These are phyloP conservation scores for Drosophila infuscata DNA, from an alignment of 2,888 invertebrate genomes.

Conservation along the genomic window DNA sequence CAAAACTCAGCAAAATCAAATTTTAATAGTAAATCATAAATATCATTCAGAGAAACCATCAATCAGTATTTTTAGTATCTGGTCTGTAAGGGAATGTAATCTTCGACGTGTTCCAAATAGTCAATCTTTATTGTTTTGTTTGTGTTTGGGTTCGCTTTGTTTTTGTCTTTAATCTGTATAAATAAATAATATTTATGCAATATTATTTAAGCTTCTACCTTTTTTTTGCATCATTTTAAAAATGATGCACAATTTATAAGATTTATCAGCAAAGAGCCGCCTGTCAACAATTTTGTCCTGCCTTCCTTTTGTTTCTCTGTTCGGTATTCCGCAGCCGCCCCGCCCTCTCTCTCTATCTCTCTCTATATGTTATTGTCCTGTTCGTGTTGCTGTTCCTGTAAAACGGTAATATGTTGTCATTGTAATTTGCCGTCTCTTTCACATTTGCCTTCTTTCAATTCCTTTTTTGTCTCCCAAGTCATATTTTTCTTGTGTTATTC, in stretches of 20 bases:
- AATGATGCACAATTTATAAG: slow-evolving; percentile 59
- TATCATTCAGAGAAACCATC: background rate
- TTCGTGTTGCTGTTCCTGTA: slow-evolving; percentile 60
- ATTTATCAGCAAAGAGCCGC: slow-evolving; percentile 46
- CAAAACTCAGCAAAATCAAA: background rate
- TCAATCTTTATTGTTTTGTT: background rate
- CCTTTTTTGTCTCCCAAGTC: slow-evolving; percentile 15
- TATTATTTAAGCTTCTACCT: slow-evolving; percentile 8
- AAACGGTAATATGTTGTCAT: slow-evolving; percentile 66
- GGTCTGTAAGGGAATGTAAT: background rate
- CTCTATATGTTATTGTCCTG: slow-evolving; percentile 26
- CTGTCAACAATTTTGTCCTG: slow-evolving; percentile 45
- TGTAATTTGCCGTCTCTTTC: slow-evolving; percentile 11
- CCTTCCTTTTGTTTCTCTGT: background rate
- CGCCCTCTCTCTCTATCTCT: background rate
- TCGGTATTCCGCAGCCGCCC: background rate
- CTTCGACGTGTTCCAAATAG: background rate
- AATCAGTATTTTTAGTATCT: background rate
- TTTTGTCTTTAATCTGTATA: slow-evolving; percentile 16
- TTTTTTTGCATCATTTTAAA: slow-evolving; percentile 25
- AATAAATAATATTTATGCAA: slow-evolving; percentile 9
- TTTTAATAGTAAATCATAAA: background rate
- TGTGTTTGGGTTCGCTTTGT: slow-evolving; percentile 1
- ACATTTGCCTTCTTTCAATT: slow-evolving; percentile 1
- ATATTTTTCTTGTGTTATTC: slow-evolving; percentile 33